Evolutionary conservation across 2,797 vertebrate species (phyloP).

Genomic region (Enteromius unitaeniatus): DNA sequence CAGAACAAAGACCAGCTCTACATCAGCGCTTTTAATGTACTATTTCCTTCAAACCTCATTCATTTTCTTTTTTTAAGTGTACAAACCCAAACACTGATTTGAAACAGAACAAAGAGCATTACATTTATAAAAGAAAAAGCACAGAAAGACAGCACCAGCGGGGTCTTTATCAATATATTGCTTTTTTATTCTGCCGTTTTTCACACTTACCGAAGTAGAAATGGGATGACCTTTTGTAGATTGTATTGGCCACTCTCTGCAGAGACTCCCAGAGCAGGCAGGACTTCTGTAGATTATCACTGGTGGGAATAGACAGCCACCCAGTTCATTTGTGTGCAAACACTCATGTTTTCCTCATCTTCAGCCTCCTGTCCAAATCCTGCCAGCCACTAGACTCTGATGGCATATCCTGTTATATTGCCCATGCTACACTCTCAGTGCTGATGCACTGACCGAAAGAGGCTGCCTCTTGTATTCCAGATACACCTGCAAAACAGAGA

Average conservation of each 20-base stretch:
- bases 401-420: constrained; percentile 56
- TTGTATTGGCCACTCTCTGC: constrained; percentile 65
- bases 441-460: constrained; percentile 50
- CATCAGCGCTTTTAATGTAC: background rate
- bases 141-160: constrained; percentile 17
- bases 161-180: constrained; percentile 4
- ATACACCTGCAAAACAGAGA: constrained; percentile 55
- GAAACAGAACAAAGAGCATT: constrained; percentile 25
- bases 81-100: background rate
- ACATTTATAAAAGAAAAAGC: background rate
- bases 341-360: constrained; percentile 77
- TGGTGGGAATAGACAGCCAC: constrained; percentile 71
- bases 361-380: constrained; percentile 73
- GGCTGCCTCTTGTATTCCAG: constrained; percentile 49
- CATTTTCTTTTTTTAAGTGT: background rate
- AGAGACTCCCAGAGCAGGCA: constrained; percentile 64
- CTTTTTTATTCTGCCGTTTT: constrained; percentile 15
- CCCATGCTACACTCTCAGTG: constrained; percentile 61
- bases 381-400: constrained; percentile 68
- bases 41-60: background rate
- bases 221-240: constrained; percentile 64
- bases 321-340: constrained; percentile 74
- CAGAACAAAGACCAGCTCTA: constrained; percentile 4
- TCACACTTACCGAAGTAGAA: constrained; percentile 61
- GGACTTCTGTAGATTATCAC: constrained; percentile 72